These are phyloP conservation scores for Oncorhynchus mykiss DNA, from an alignment of 2,113 vertebrate genomes.

Conservation along the genomic window DNA sequence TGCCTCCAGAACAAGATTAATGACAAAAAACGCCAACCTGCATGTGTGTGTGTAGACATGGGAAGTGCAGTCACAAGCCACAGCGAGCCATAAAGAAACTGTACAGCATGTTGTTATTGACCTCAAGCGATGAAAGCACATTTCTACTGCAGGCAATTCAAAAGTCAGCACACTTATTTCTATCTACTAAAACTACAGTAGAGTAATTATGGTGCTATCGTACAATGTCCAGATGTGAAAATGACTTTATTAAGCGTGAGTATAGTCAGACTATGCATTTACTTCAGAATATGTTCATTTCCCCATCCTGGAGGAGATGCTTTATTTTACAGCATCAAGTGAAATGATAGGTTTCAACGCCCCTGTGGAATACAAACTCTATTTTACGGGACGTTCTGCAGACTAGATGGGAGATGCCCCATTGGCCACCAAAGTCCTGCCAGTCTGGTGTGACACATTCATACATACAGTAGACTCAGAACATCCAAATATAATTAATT, in stretches of 20 bases:
- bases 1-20: too few species aligned
- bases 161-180: constrained; percentile 26
- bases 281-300: not conserved
- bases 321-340: not conserved
- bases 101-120: constrained; percentile 27
- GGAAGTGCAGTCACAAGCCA: constrained; percentile 55
- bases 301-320: constrained; percentile 1
- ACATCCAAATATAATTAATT: not conserved
- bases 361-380: constrained; percentile 6
- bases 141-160: constrained; percentile 24
- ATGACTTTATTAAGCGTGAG: not conserved
- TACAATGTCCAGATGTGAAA: constrained; percentile 31
- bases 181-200: constrained; percentile 25
- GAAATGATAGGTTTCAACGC: constrained; percentile 5
- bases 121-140: constrained; percentile 42
- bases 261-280: not conserved
- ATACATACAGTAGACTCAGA: not conserved
- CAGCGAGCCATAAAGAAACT: constrained; percentile 46
- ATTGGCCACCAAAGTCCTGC: not conserved
- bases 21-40: too few species aligned
- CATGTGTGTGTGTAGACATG: constrained; percentile 34
- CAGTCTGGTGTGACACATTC: not conserved
- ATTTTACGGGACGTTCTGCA: not conserved
- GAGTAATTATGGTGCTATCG: constrained; percentile 15
- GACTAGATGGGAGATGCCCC: not conserved